phyloP scores from a whole-genome alignment of 2,888 invertebrate species.

The Zhuqinia jingwanae region DNA sequence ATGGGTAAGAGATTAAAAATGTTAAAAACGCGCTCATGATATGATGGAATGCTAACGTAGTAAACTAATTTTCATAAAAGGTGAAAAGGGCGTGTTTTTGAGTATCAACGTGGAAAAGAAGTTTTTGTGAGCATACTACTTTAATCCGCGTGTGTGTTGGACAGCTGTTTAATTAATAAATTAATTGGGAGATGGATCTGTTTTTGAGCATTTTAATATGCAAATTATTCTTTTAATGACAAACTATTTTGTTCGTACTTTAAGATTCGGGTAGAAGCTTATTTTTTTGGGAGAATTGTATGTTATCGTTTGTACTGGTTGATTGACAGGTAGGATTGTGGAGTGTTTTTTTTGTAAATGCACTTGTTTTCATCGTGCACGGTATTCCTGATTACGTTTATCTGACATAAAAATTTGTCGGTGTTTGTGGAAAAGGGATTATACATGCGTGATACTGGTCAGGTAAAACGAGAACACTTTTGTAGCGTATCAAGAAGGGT shows the following conservation, averaged over 20 bases:
- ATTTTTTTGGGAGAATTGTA: background rate
- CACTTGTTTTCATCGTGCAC: too few species aligned
- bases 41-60: too few species aligned
- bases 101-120: conserved; percentile 22
- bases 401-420: too few species aligned
- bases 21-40: too few species aligned
- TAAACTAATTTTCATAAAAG: conserved; percentile 64
- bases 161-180: conserved; percentile 71
- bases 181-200: conserved; percentile 62
- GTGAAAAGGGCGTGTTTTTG: conserved; percentile 68
- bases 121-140: conserved; percentile 40
- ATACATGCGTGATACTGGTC: too few species aligned
- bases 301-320: background rate
- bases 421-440: too few species aligned
- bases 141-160: conserved; percentile 64
- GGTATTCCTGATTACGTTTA: too few species aligned
- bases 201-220: background rate
- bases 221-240: conserved; percentile 18
- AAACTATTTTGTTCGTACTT: background rate
- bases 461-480: too few species aligned
- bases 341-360: too few species aligned
- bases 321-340: conserved; percentile 1
- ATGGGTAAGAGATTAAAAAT: conserved; percentile 3
- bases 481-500: too few species aligned
- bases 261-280: background rate